These are phyloP conservation scores for Ophion ellenae DNA, from an alignment of 2,888 invertebrate species.

Conservation along the genomic window DNA sequence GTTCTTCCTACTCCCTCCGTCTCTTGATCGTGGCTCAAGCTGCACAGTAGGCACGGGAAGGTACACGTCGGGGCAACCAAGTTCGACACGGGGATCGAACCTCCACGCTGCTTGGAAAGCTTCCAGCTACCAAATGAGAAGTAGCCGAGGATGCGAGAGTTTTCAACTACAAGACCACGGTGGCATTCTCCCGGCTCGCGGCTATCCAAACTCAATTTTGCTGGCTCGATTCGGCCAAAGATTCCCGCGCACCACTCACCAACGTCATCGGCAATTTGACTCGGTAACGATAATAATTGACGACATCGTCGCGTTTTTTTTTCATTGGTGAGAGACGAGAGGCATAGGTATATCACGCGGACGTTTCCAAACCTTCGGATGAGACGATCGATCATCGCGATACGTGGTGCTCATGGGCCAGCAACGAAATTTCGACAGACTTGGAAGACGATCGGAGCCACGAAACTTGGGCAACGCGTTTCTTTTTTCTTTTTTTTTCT, in stretches of 20 bases:
- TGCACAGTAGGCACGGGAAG: slow-evolving; percentile 7
- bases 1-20: not conserved
- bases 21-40: not conserved
- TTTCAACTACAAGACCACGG: too few species aligned
- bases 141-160: slow-evolving; percentile 31
- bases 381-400: not conserved
- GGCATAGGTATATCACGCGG: too few species aligned
- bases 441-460: not conserved
- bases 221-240: not conserved
- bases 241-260: too few species aligned
- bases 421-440: slow-evolving; percentile 12
- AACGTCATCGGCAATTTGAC: too few species aligned
- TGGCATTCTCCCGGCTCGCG: not conserved
- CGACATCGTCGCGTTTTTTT: not conserved
- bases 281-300: not conserved
- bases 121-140: slow-evolving; percentile 57
- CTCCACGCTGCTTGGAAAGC: slow-evolving; percentile 18
- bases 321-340: too few species aligned
- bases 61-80: slow-evolving; percentile 28
- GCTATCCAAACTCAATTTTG: not conserved
- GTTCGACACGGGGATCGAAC: slow-evolving; percentile 8
- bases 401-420: not conserved
- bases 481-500: not conserved
- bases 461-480: not conserved
- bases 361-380: not conserved